A percentile compares a stretch with the other conserved stretches of the same genome.
phyloP scores from a whole-genome alignment of 2,888 invertebrate genomes.

The Pinctada fucata region DNA sequence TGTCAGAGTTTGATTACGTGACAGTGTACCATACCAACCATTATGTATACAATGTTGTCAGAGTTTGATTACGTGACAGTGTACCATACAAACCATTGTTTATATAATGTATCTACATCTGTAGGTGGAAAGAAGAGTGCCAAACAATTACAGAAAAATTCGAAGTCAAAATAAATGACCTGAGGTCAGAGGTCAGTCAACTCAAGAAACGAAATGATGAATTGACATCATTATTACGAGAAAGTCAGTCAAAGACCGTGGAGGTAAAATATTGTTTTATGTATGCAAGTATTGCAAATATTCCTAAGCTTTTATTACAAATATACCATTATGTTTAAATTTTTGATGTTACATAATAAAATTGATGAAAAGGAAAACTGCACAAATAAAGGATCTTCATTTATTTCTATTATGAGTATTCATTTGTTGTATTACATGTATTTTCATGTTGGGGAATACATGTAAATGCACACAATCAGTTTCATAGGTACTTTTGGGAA shows the following conservation, averaged over 20 bases:
- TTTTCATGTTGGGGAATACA: too few species aligned
- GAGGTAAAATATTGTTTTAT: constrained; percentile 56
- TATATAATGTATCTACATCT: neutral
- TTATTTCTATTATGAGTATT: neutral
- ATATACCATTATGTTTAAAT: too few species aligned
- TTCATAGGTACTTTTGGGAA: too few species aligned
- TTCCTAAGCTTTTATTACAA: too few species aligned
- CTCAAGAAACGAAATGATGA: constrained; percentile 70
- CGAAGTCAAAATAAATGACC: constrained; percentile 70
- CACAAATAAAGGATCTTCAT: neutral
- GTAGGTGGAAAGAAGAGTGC: constrained; percentile 76
- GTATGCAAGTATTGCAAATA: too few species aligned
- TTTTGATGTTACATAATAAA: too few species aligned
- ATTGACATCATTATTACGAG: constrained; percentile 68
- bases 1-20: too few species aligned
- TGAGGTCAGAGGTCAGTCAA: constrained; percentile 64
- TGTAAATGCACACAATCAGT: too few species aligned
- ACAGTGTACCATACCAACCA: too few species aligned
- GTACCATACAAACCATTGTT: too few species aligned
- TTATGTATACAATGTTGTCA: too few species aligned
- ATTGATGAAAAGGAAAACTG: neutral
- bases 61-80: too few species aligned
- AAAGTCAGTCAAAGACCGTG: constrained; percentile 71
- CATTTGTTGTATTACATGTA: neutral
- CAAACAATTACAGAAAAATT: constrained; percentile 71